Evolutionary conservation across 2,888 invertebrate genomes (phyloP), one percentile per base, ranked within the genome.

Genomic region (Ochlodes sylvanus): DNA sequence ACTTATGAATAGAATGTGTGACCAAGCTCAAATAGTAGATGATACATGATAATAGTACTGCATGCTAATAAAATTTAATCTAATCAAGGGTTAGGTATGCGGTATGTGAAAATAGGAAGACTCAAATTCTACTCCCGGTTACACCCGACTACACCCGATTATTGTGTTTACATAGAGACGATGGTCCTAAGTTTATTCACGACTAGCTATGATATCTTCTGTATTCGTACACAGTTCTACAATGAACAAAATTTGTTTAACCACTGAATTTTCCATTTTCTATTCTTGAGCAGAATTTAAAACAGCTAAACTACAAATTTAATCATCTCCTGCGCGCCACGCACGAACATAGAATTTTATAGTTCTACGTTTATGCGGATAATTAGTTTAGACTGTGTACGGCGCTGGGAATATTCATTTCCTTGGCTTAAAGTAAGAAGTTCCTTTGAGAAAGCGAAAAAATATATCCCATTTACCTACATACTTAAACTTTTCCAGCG

Each of bases 361-460:
- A 52, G 52, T 52, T 14, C 14, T 52, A 52, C 52, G 52, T 27
- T 52, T 52, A 52, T 52, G 21, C 52, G 52, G 52, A 52, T 52
- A 52, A 52, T 52, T 60, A 60, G 58, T 44, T 60, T 44, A 60
- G 58, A 44, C 58, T 60, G 58, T 44, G 58, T 21, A 17, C 12
- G 58, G 27, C 58, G 44, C n/a, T 21, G 42, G n/a, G 58, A 27
- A 60, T 27, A 60, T 60, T 60, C 58, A 60, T 60, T 60, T 60
- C 21, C 58, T 44, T 60, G 44, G 58, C 44, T 44, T 60, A 19
- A 44, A 42, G 27, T 41, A 60, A 44, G 58, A 60, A 44, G 58
- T 60, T 60, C 10, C 21, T 42, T 42, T 58, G 42, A 12, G 38
- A 52, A 52, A 1, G 52, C 52, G 27, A 27, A 52, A 52, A 52